Base-by-base conservation (phyloP, 1,140 invertebrate genomes). In the Trinorchestia longiramus region DNA sequence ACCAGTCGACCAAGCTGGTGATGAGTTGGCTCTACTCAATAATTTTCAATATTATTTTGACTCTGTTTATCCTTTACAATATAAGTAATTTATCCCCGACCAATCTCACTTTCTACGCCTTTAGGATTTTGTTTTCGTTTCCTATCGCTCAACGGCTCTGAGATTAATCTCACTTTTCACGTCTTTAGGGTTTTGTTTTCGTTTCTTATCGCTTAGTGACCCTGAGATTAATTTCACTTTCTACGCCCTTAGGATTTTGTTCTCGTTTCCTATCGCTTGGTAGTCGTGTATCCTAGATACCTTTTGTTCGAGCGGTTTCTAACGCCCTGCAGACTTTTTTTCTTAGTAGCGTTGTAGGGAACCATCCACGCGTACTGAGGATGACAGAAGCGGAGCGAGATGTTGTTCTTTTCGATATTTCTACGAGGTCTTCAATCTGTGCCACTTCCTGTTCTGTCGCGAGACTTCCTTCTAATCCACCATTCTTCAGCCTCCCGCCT, bases 361-460 rank as follows among this genome's bases (percentile, higher is more conserved):
- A 77, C 62, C 62, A 28, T 77, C 36, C 62, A 77, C 62, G 62
- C 62, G 62, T 77, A 77, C 62, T 77, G 36, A 77, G 62, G 62
- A 77, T 28, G 36, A 77, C 28, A 77, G 36, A 36, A 36, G 28
- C 11, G 1, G 62, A 36, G 62, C 11, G 62, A 77, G 28, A 77
- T 77, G 62, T 28, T 77, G 28, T 36, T 77, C 62, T 77, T 77
- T 77, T 11, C 62, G 36, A 36, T 77, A 28, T 36, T 77, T 28
- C 62, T 77, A 77, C 62, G 62, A 77, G 62, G 62, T 77, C 62
- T 77, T 77, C 62, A 77, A 77, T 77, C 62, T 77, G 62, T 77
- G 62, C 62, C 62, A 77, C 62, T 77, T 77, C 62, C 62, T 77
- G 62, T 77, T 77, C 62, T 77, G 62, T 77, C 62, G 62, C 1